Evolutionary conservation across 2,797 vertebrate species (phyloP).

Genomic region (Sebastes variabilis): DNA sequence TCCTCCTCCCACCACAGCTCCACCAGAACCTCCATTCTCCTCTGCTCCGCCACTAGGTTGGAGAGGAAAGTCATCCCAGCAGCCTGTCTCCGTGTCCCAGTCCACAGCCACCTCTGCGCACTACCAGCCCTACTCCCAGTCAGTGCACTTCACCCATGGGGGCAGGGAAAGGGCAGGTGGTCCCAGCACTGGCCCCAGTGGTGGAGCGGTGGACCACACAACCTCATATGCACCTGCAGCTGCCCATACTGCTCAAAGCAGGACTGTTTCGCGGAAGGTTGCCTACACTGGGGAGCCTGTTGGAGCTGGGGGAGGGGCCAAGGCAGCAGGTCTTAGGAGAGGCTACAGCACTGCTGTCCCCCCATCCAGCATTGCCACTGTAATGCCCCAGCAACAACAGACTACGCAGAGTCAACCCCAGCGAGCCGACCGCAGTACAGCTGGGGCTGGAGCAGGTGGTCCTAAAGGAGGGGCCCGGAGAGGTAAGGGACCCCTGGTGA

Average conservation of each 20-base stretch:
- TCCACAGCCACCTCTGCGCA: slow-evolving; percentile 79
- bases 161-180: slow-evolving; percentile 79
- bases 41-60: slow-evolving; percentile 85
- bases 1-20: slow-evolving; percentile 92
- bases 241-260: slow-evolving; percentile 78
- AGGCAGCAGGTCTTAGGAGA: slow-evolving; percentile 79
- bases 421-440: slow-evolving; percentile 69
- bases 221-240: slow-evolving; percentile 79
- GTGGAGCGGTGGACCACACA: slow-evolving; percentile 66
- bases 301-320: slow-evolving; percentile 67
- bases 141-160: slow-evolving; percentile 78
- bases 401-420: slow-evolving; percentile 78
- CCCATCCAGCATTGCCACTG: slow-evolving; percentile 80
- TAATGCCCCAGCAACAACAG: slow-evolving; percentile 84
- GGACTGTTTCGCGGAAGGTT: slow-evolving; percentile 83
- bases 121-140: slow-evolving; percentile 83
- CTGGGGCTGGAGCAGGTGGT: slow-evolving; percentile 65
- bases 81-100: slow-evolving; percentile 83
- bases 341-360: slow-evolving; percentile 83
- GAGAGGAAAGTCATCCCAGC: slow-evolving; percentile 80
- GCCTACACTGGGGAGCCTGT: slow-evolving; percentile 79
- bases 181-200: slow-evolving; percentile 45
- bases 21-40: slow-evolving; percentile 92
- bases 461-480: slow-evolving; percentile 83
- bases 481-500: slow-evolving; percentile 90